These are phyloP conservation scores for Hypercompe scribonia DNA, from an alignment of 2,888 invertebrate species.

Conservation along the genomic window DNA sequence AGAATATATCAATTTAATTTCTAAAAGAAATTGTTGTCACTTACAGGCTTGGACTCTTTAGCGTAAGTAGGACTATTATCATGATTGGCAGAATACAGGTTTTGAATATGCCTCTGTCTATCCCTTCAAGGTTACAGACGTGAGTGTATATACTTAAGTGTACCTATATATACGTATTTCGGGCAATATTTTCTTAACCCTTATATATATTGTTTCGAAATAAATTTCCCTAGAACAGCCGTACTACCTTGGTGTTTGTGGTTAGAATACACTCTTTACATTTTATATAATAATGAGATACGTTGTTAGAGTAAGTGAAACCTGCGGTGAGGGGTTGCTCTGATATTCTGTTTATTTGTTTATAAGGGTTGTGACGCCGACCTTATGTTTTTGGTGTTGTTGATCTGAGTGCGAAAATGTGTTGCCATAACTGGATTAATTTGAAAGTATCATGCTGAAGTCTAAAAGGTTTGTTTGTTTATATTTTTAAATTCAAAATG, in stretches of 20 bases:
- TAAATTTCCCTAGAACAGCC: background rate
- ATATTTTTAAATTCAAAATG: background rate
- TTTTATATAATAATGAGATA: constrained; percentile 17
- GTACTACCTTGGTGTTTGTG: background rate
- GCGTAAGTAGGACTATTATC: too few relatives aligned
- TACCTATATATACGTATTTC: too few relatives aligned
- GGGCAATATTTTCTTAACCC: background rate
- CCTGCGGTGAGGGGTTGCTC: constrained; percentile 33
- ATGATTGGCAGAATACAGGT: too few relatives aligned
- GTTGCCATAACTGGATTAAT: constrained; percentile 23
- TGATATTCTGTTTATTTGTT: constrained; percentile 52
- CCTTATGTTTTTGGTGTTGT: constrained; percentile 50
- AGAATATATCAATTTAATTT: too few relatives aligned
- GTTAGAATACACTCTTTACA: background rate
- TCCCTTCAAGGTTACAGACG: too few relatives aligned
- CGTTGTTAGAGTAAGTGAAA: constrained; percentile 20
- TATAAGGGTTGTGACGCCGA: constrained; percentile 47
- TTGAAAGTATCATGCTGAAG: background rate
- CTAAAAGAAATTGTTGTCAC: too few relatives aligned
- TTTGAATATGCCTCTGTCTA: too few relatives aligned
- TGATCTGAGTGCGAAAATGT: constrained; percentile 17
- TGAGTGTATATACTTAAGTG: too few relatives aligned
- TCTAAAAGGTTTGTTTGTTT: background rate
- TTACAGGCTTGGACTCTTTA: too few relatives aligned
- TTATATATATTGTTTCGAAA: background rate